phyloP scores from a whole-genome alignment of 2,888 invertebrate genomes.

The Alloplasta piceator region DNA sequence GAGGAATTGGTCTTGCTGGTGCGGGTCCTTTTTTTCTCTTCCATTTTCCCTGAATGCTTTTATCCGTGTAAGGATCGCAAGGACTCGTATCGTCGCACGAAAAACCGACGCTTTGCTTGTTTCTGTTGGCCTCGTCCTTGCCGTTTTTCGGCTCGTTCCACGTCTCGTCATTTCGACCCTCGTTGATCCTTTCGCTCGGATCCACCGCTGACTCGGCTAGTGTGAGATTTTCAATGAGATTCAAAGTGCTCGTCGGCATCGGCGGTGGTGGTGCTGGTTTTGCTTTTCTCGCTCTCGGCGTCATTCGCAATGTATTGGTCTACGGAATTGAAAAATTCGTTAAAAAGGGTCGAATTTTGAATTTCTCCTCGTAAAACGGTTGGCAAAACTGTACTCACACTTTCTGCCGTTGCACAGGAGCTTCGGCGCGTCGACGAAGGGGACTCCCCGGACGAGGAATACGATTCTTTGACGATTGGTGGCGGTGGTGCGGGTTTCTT shows the following conservation, averaged over 20 bases:
- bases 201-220: slow-evolving; percentile 69
- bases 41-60: slow-evolving; percentile 88
- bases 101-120: slow-evolving; percentile 81
- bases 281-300: slow-evolving; percentile 86
- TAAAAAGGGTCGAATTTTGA: slow-evolving; percentile 28
- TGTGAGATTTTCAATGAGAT: slow-evolving; percentile 57
- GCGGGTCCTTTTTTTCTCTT: slow-evolving; percentile 93
- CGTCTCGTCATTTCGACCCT: slow-evolving; percentile 62
- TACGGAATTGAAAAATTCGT: slow-evolving; percentile 50
- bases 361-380: background rate
- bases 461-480: slow-evolving; percentile 65
- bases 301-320: slow-evolving; percentile 79
- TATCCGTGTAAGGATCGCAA: slow-evolving; percentile 82
- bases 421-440: slow-evolving; percentile 26
- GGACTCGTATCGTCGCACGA: slow-evolving; percentile 60
- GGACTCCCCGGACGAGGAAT: slow-evolving; percentile 53
- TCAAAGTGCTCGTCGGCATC: slow-evolving; percentile 68
- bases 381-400: background rate
- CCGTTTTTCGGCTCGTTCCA: slow-evolving; percentile 85
- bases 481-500: slow-evolving; percentile 90
- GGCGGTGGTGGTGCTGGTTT: slow-evolving; percentile 89
- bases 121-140: slow-evolving; percentile 86
- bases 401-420: background rate
- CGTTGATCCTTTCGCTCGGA: slow-evolving; percentile 59
- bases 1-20: slow-evolving; percentile 90